Base-by-base conservation (phyloP, 2,113 vertebrate genomes). In the Neoarius graeffei region DNA sequence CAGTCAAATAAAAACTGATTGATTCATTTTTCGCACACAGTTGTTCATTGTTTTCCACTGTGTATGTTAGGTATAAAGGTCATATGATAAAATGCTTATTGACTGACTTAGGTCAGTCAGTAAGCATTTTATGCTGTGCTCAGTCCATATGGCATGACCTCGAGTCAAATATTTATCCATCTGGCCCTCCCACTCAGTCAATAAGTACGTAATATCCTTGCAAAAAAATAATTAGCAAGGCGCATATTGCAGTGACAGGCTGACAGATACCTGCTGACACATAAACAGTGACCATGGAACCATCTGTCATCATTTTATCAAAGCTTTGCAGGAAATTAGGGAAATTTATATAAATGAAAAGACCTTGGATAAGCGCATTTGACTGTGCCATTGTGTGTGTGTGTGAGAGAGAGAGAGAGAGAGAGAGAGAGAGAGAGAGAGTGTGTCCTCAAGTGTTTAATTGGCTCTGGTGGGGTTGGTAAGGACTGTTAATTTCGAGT, bases 381-480 rank as follows among this genome's bases (percentile, higher is more conserved):
- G 81, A 87, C 85, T 90, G 90, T 87, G 59, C 64, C 19, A 56
- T 14, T 7, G 73, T 71, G 15, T 30, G 27, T 85, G 84, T 52
- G 25, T 74, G 56, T 67, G 15, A 64, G 64, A 83, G 15, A n/a
- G 9, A 59, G 42, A 62, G 59, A 81, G 62, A 83, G 64, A 83
- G 15, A n/a, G 7, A 59, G 42, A 62, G 59, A 81, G 62, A 83
- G 15, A 64, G 64, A 83, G 15, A n/a, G 9, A 59, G 42, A 62
- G 59, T 74, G 62, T 80, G 82, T 91, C 82, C 69, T 87, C 54
- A 54, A 71, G 76, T 64, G 76, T 67, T 73, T 91, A 92, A 89
- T 86, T 86, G 84, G 89, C 82, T 81, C 81, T 90, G 77, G 81
- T 84, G 90, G 86, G 84, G 67, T 88, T 79, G 76, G 84, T 74